Evolutionary conservation across 1,140 invertebrate species (phyloP), one percentile per base, ranked within the genome.

Genomic region (Drepana arcuata): DNA sequence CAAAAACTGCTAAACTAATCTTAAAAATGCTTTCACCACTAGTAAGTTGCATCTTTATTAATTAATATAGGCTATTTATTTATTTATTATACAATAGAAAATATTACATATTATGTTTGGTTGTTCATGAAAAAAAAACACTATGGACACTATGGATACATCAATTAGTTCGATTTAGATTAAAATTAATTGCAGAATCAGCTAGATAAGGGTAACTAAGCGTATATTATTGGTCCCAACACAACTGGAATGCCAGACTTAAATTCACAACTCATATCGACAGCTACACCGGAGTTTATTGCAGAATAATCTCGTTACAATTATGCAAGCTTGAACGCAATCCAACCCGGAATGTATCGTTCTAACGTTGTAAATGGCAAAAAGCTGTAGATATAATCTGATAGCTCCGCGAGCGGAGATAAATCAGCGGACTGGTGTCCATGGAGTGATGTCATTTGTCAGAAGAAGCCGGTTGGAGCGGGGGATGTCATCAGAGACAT

Each of bases 381-480:
- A 51, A 41, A 46, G n/a, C 38, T 31, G 18, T 7, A 27, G 47
- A 49, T 44, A 13, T 27, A 44, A 50, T 48, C 46, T 24, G 34
- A 11, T 5, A n/a, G 23, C 23, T n/a, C 14, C n/a, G 34, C 42
- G 48, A 56, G n/a, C 52, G 42, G 36, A 48, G 43, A 51, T 48
- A 45, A 56, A 52, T 48, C 30, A 38, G 12, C 16, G 24, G 13
- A 15, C 12, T 16, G 26, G 16, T 14, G 16, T 34, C 36, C 32
- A 39, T 40, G 35, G 13, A 16, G 26, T 31, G 41, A 36, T 53
- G 37, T 48, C 50, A 44, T 53, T 53, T 48, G 50, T 44, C 35
- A 40, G 35, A 15, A 23, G 24, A 14, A 42, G 24, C 2, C 24
- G 11, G 18, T 21, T 21, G 9, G 4, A 21, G 18, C 18, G 4